Conservation (phyloP, 1,140 invertebrate genomes). For the Trichonephila clavata region DNA sequence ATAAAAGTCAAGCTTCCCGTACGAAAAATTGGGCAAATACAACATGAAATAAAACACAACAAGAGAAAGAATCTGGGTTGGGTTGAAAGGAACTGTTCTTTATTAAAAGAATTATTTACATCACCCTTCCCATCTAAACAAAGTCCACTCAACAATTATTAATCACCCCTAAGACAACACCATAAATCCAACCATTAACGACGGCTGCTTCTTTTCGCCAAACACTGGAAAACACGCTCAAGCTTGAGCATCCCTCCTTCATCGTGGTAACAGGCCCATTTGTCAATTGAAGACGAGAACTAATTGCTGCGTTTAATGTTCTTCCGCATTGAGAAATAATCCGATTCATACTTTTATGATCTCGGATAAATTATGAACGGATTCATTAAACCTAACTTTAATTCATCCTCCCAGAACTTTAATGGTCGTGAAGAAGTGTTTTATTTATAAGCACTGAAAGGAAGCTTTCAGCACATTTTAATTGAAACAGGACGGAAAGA, state of each 20-base stretch:
- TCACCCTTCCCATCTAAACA: no score
- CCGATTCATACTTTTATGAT: not conserved
- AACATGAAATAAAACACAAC: no score
- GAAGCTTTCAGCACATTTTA: not conserved
- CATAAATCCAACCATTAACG: not conserved
- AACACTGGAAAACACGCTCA: not conserved
- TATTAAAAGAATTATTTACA: no score
- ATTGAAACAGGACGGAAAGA: not conserved
- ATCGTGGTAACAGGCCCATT: not conserved
- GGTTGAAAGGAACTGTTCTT: no score
- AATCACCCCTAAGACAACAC: no score
- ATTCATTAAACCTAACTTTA: not conserved
- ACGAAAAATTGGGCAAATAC: no score
- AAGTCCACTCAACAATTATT: no score
- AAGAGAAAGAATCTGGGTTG: no score
- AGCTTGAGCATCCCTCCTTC: not conserved
- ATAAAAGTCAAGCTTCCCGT: no score
- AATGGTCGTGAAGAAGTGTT: not conserved
- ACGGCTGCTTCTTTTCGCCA: not conserved
- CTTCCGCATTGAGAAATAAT: not conserved
- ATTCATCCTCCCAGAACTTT: not conserved
- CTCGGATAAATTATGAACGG: not conserved
- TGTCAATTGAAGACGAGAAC: not conserved
- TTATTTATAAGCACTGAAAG: not conserved
- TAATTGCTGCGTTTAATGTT: not conserved